Evolutionary conservation across 2,113 vertebrate species (phyloP).

Genomic region (Neopipo cinnamomea): DNA sequence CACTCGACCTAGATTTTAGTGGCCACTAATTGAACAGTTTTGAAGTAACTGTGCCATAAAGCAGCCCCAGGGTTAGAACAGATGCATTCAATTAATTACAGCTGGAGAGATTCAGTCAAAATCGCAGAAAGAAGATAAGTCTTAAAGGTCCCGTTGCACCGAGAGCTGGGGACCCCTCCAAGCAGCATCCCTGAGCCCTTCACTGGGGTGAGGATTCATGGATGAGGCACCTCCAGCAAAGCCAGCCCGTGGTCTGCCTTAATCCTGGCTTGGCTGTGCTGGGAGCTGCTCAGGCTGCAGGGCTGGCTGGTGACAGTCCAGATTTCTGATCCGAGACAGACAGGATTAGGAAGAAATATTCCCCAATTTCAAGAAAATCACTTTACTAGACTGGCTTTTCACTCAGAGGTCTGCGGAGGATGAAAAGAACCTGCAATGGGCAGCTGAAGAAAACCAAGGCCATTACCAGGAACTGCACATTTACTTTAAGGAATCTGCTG

Average conservation of each 20-base stretch:
- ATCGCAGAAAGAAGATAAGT: background rate
- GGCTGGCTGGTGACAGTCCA: background rate
- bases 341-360: background rate
- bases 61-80: slow-evolving; percentile 81
- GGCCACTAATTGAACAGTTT: slow-evolving; percentile 90
- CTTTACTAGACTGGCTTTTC: background rate
- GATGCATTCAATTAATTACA: slow-evolving; percentile 89
- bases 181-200: background rate
- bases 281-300: background rate
- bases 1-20: slow-evolving; percentile 82
- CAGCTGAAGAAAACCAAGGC: background rate
- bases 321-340: background rate
- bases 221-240: background rate
- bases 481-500: background rate
- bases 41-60: slow-evolving; percentile 90
- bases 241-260: background rate
- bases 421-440: background rate
- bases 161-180: background rate
- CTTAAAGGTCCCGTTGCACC: background rate
- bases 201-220: accelerated
- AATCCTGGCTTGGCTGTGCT: background rate
- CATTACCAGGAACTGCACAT: background rate
- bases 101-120: slow-evolving; percentile 71
- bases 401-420: background rate
- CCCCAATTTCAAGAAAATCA: background rate